Evolutionary conservation across 2,113 vertebrate species (phyloP).

Genomic region (Seriola dumerili): DNA sequence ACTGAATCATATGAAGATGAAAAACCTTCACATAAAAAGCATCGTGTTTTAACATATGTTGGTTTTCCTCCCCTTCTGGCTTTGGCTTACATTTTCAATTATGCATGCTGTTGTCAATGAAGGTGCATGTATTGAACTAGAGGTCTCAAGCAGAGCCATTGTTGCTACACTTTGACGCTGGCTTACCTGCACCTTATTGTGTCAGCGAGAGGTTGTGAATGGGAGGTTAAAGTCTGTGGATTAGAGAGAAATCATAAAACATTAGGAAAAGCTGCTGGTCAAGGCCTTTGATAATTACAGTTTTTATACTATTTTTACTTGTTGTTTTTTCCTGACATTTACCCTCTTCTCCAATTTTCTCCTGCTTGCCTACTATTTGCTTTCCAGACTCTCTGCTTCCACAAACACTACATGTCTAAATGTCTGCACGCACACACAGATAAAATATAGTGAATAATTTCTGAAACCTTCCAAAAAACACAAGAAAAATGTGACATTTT

Average conservation of each 20-base stretch:
- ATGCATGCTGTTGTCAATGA: slow-evolving; percentile 6
- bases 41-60: slow-evolving; percentile 2
- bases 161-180: slow-evolving; percentile 23
- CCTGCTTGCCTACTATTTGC: background rate
- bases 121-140: background rate
- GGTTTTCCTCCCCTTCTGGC: background rate
- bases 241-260: slow-evolving; percentile 35
- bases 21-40: slow-evolving; percentile 23
- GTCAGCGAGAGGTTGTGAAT: slow-evolving; percentile 38
- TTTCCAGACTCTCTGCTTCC: slow-evolving; percentile 2
- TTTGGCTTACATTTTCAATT: slow-evolving; percentile 21
- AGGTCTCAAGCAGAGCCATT: slow-evolving; percentile 12
- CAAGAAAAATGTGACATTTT: background rate
- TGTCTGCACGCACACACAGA: background rate
- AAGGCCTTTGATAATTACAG: slow-evolving; percentile 16
- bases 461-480: background rate
- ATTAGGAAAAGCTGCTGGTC: slow-evolving; percentile 28
- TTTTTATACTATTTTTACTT: background rate
- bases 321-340: background rate
- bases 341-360: background rate
- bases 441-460: background rate
- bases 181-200: slow-evolving; percentile 41
- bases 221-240: slow-evolving; percentile 49
- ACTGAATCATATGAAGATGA: slow-evolving; percentile 33
- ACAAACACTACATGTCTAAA: background rate